phyloP scores from a whole-genome alignment of 2,113 vertebrate genomes.

The Rhineura floridana region DNA sequence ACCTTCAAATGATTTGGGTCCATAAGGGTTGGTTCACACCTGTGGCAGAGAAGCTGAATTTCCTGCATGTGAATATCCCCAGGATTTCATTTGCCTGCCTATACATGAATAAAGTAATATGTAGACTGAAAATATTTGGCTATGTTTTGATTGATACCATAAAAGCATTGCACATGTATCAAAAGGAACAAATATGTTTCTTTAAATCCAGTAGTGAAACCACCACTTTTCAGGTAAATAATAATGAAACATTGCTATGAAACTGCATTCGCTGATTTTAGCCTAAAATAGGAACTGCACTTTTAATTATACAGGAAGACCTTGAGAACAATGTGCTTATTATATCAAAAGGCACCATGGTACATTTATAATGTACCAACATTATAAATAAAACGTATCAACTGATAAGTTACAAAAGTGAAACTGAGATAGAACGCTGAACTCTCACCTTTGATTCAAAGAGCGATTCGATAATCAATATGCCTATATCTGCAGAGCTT shows the following conservation, averaged over 20 bases:
- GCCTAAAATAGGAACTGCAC: constrained; percentile 61
- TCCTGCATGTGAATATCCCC: background rate
- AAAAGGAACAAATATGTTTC: constrained; percentile 67
- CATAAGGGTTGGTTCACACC: background rate
- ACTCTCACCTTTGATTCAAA: too few species aligned
- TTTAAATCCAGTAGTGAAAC: constrained; percentile 48
- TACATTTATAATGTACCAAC: background rate
- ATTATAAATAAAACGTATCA: background rate
- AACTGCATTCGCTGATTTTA: constrained; percentile 45
- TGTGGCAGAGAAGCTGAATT: background rate
- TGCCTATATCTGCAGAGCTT: too few species aligned
- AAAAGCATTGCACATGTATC: constrained; percentile 38
- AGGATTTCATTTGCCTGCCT: background rate
- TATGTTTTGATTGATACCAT: constrained; percentile 6
- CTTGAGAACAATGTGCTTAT: constrained; percentile 29
- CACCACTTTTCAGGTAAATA: constrained; percentile 52
- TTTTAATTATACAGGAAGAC: constrained; percentile 19
- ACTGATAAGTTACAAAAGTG: background rate
- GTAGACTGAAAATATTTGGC: background rate
- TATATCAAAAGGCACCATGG: constrained; percentile 6
- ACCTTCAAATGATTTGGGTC: background rate
- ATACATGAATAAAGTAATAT: background rate
- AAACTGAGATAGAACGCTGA: too few species aligned
- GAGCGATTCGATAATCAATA: too few species aligned
- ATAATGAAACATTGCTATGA: constrained; percentile 56